Percentiles rank a stretch among this genome's conserved stretches.
Conservation (phyloP, 2,113 vertebrate genomes). For the Mastomys natalensis region DNA sequence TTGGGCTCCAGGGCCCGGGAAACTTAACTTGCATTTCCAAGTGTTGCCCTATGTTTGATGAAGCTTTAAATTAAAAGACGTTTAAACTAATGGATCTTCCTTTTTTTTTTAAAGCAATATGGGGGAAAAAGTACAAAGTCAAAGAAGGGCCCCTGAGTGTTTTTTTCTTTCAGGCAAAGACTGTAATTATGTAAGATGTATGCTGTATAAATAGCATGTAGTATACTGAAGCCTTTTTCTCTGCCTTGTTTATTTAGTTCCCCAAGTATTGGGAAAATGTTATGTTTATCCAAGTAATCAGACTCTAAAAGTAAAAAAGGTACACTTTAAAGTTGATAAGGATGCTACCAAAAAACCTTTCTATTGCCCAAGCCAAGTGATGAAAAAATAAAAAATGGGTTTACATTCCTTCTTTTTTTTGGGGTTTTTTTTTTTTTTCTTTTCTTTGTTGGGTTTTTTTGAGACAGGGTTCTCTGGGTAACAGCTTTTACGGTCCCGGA, state of each 20-base stretch:
- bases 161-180: constrained; percentile 80
- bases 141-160: constrained; percentile 83
- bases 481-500: not conserved
- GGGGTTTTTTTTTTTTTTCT: not conserved
- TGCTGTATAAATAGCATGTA: constrained; percentile 58
- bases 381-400: too few relatives aligned
- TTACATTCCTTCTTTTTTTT: constrained; percentile 68
- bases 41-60: constrained; percentile 98
- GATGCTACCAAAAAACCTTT: constrained; percentile 47
- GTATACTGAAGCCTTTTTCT: constrained; percentile 71
- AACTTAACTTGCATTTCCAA: constrained; percentile 94
- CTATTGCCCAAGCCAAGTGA: not conserved
- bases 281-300: constrained; percentile 84
- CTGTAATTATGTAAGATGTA: constrained; percentile 72
- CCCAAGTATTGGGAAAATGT: constrained; percentile 81
- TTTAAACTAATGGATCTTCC: constrained; percentile 80
- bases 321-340: constrained; percentile 69
- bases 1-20: constrained; percentile 97
- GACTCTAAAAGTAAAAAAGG: constrained; percentile 83
- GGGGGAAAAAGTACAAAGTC: constrained; percentile 82
- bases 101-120: constrained; percentile 56
- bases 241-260: constrained; percentile 75
- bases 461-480: not conserved
- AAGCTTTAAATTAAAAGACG: constrained; percentile 84
- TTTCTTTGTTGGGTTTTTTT: not conserved